Percentiles rank a stretch among this genome's conserved stretches.
phyloP scores from a whole-genome alignment of 2,888 invertebrate species.

The Caenorhabditis auriculariae region DNA sequence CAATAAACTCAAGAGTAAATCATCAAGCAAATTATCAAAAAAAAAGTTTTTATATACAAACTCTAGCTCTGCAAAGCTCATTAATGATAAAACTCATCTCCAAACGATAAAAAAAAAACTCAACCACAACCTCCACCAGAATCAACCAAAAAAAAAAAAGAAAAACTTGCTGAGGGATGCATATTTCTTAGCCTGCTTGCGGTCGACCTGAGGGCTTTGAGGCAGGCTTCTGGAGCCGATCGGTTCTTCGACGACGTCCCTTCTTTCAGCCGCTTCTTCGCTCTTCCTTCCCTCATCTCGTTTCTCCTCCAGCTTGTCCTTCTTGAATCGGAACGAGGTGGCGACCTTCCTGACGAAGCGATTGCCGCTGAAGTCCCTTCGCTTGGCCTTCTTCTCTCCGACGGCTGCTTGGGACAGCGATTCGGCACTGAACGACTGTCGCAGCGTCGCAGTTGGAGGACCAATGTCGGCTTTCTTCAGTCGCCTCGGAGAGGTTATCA shows the following conservation, averaged over 20 bases:
- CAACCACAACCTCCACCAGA: background rate
- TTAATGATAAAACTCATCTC: too few species aligned
- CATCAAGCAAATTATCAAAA: too few species aligned
- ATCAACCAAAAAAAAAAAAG: background rate
- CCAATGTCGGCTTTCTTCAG: background rate
- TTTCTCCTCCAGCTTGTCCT: slow-evolving; percentile 16
- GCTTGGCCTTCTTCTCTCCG: slow-evolving; percentile 14
- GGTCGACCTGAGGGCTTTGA: slow-evolving; percentile 32
- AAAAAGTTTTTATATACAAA: too few species aligned
- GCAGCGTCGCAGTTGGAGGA: background rate
- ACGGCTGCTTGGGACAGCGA: slow-evolving; percentile 12
- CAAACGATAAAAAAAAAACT: too few species aligned
- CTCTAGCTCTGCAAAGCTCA: too few species aligned
- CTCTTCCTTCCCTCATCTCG: slow-evolving; percentile 2
- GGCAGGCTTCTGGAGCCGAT: slow-evolving; percentile 28
- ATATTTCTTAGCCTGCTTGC: slow-evolving; percentile 17
- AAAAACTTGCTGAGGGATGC: slow-evolving; percentile 12
- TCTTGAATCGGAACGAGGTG: slow-evolving; percentile 38
- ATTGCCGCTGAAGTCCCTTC: slow-evolving; percentile 5
- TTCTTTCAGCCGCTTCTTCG: slow-evolving; percentile 6
- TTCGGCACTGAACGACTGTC: slow-evolving; percentile 28
- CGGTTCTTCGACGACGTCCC: slow-evolving; percentile 15
- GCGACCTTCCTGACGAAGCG: slow-evolving; percentile 40
- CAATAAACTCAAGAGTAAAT: too few species aligned
- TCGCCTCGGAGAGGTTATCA: slow-evolving; percentile 4